phyloP scores from a whole-genome alignment of 2,797 vertebrate species.

The Anguilla megastoma region DNA sequence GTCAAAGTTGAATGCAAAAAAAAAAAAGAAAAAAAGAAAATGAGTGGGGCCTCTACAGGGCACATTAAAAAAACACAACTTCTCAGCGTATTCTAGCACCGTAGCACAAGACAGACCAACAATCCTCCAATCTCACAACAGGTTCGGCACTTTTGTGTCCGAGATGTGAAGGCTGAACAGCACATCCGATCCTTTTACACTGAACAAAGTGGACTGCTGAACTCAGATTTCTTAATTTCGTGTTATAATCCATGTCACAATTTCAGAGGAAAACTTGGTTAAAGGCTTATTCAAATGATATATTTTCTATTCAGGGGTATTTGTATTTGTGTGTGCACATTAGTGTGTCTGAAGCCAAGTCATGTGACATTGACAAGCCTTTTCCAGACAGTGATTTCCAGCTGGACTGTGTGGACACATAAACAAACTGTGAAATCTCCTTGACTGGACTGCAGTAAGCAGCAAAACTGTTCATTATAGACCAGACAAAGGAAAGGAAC shows the following conservation, averaged over 20 bases:
- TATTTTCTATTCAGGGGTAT: neutral
- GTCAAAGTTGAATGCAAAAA: slow-evolving; percentile 20
- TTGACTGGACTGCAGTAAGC: neutral
- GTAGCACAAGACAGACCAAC: neutral
- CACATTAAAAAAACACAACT: slow-evolving; percentile 13
- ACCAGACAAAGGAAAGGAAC: neutral
- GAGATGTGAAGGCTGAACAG: neutral
- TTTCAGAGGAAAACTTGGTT: neutral
- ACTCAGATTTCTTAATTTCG: neutral
- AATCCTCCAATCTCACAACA: neutral
- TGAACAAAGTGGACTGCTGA: neutral
- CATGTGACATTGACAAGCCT: neutral
- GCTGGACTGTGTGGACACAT: neutral
- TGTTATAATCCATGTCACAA: neutral
- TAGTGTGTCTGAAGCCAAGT: neutral
- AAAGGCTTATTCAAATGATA: neutral
- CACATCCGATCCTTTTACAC: neutral
- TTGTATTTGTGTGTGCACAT: neutral
- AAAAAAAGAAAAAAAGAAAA: neutral
- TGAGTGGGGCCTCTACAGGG: slow-evolving; percentile 16
- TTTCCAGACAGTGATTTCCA: neutral
- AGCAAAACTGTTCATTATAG: neutral
- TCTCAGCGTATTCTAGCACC: neutral
- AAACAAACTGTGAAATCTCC: neutral
- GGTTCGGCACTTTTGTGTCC: neutral